Percentiles rank a stretch among this genome's conserved stretches.
These are phyloP conservation scores for Agrenia bidenticulata DNA, from an alignment of 2,888 invertebrate species.

Conservation along the genomic window DNA sequence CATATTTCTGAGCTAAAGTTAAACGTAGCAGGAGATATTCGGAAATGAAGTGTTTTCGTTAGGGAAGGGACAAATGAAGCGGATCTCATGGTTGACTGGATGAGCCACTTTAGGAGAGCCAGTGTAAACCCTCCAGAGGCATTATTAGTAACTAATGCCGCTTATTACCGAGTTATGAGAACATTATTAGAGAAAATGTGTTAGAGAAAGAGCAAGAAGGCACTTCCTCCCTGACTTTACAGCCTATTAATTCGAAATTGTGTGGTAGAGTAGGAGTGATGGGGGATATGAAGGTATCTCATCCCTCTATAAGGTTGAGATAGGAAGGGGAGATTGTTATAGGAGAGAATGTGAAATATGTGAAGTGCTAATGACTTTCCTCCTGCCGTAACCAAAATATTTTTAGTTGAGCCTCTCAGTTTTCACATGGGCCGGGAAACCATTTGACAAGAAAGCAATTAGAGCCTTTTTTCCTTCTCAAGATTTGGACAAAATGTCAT, in stretches of 20 bases:
- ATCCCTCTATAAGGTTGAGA: neutral
- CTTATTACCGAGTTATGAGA: neutral
- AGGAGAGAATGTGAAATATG: conserved; percentile 49
- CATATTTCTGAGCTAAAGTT: neutral
- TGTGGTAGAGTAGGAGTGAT: too few relatives aligned
- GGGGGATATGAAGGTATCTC: too few relatives aligned
- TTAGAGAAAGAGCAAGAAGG: conserved; percentile 4
- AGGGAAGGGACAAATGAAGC: conserved; percentile 16
- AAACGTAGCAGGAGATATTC: neutral
- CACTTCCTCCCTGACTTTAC: neutral
- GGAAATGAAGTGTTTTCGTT: conserved; percentile 14
- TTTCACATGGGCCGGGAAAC: conserved; percentile 53
- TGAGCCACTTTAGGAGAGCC: neutral
- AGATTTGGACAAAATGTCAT: conserved; percentile 41
- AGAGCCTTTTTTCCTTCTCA: conserved; percentile 41
- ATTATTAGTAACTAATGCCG: neutral
- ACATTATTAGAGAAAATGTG: neutral
- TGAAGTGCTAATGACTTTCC: conserved; percentile 52
- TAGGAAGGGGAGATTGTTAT: conserved; percentile 20
- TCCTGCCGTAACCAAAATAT: conserved; percentile 52
- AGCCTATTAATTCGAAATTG: neutral
- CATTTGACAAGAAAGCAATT: conserved; percentile 54
- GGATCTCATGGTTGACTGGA: conserved; percentile 12
- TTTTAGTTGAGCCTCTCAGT: conserved; percentile 51
- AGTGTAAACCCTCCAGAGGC: neutral